phyloP scores from a whole-genome alignment of 2,113 vertebrate genomes.

The Elaphurus davidianus region DNA sequence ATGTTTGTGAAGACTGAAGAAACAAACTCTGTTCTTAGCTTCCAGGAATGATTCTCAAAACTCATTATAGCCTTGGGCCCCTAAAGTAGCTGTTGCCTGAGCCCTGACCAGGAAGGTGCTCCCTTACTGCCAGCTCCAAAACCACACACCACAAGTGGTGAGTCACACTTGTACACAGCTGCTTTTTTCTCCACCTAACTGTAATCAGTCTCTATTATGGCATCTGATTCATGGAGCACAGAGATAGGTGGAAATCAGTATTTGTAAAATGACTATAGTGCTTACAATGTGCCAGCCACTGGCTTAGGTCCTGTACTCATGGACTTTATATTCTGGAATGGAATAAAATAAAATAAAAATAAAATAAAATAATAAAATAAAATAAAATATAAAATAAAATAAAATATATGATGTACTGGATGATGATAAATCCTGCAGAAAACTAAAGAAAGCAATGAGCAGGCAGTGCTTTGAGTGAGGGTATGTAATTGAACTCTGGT shows the following conservation, averaged over 20 bases:
- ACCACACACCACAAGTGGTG: neutral
- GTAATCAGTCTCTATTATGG: neutral
- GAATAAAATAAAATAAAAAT: neutral
- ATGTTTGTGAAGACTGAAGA: neutral
- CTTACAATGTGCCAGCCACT: neutral
- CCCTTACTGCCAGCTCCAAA: neutral
- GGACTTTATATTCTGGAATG: neutral
- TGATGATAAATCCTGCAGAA: neutral
- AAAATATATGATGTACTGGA: neutral
- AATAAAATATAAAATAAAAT: neutral
- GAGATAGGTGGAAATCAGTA: neutral
- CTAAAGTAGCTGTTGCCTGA: neutral
- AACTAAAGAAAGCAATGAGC: neutral
- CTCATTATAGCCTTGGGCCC: no score
- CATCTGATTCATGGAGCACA: neutral
- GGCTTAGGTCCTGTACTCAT: neutral
- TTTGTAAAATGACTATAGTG: neutral
- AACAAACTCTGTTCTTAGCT: neutral
- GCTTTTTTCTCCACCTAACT: neutral
- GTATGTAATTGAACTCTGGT: neutral
- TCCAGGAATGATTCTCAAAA: neutral
- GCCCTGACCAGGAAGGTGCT: neutral
- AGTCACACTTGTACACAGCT: neutral
- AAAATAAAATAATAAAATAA: neutral
- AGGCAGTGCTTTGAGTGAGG: neutral